phyloP scores from a whole-genome alignment of 2,797 vertebrate genomes.

The Todus mexicanus region DNA sequence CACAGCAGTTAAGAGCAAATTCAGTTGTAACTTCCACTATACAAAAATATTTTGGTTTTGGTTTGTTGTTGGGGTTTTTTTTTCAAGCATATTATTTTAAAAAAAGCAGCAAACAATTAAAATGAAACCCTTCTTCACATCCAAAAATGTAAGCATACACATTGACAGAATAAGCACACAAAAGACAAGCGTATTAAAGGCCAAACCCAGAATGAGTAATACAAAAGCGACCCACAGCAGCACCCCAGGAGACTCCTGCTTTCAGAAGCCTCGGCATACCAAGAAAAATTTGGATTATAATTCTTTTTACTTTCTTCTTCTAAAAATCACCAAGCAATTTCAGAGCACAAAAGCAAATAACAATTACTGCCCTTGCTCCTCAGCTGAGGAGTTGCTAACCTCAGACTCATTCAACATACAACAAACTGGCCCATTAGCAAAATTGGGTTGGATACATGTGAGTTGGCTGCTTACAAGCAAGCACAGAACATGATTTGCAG shows the following conservation, averaged over 20 bases:
- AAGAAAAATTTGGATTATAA: background rate
- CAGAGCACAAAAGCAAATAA: background rate
- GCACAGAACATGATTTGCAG: background rate
- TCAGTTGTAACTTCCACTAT: background rate
- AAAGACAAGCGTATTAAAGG: background rate
- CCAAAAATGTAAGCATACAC: background rate
- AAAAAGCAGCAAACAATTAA: background rate
- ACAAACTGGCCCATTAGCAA: background rate
- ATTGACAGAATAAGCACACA: background rate
- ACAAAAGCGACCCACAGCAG: background rate
- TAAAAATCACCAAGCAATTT: background rate
- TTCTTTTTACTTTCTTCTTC: background rate
- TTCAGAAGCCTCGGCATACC: background rate
- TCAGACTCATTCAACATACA: background rate
- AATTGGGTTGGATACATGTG: accelerated
- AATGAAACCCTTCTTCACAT: background rate
- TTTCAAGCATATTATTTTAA: background rate
- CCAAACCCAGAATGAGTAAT: background rate
- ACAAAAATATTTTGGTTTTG: background rate
- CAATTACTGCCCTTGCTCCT: background rate
- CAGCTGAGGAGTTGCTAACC: background rate
- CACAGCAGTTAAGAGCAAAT: background rate
- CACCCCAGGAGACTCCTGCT: background rate
- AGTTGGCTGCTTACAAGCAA: background rate
- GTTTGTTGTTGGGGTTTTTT: background rate